phyloP scores from a whole-genome alignment of 2,113 vertebrate species.

The Vanacampus margaritifer region DNA sequence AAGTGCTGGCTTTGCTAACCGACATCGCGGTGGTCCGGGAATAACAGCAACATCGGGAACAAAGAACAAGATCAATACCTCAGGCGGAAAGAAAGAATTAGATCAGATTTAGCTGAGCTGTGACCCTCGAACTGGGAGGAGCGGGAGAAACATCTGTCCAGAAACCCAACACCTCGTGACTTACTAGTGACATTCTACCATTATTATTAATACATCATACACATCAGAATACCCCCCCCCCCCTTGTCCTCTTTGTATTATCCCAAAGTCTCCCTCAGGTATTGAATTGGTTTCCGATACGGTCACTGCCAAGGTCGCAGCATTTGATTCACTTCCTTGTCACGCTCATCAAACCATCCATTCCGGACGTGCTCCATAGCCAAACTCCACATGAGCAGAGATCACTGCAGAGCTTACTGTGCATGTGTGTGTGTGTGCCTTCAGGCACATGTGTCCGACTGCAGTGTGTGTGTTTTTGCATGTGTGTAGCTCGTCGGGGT shows the following conservation, averaged over 20 bases:
- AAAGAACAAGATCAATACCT: background rate
- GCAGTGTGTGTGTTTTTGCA: background rate
- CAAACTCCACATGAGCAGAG: conserved; percentile 28
- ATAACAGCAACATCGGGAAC: background rate
- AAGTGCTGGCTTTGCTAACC: background rate
- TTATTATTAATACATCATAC: background rate
- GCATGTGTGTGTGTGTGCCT: conserved; percentile 15
- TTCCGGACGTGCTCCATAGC: conserved; percentile 9
- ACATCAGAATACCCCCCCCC: no score
- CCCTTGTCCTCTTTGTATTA: background rate
- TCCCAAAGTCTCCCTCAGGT: background rate
- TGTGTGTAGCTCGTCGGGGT: conserved; percentile 38
- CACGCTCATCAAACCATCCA: conserved; percentile 7
- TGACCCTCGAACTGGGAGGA: background rate
- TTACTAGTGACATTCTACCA: background rate
- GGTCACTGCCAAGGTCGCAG: conserved; percentile 2
- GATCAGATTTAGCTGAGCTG: background rate
- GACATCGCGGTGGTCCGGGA: background rate
- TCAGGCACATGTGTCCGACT: background rate
- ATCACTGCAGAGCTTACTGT: conserved; percentile 27
- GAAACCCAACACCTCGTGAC: background rate
- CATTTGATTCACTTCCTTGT: conserved; percentile 6
- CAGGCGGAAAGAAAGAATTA: background rate
- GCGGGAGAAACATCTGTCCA: background rate
- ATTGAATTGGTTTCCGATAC: background rate